Percentiles rank a stretch among this genome's conserved stretches.
Conservation (phyloP, 2,888 invertebrate species). For the Drosophila neonasuta region DNA sequence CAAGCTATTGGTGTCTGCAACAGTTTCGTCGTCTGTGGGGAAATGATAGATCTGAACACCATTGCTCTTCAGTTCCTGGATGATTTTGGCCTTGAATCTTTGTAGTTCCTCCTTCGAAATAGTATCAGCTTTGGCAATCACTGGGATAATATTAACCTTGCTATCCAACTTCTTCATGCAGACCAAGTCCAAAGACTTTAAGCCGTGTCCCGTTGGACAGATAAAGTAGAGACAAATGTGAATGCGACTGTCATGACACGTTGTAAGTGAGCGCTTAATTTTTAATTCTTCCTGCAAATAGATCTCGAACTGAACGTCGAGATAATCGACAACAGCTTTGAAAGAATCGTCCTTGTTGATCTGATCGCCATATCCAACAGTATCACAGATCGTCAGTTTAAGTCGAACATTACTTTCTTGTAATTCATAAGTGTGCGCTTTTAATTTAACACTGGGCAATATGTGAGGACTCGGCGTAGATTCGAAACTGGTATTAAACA, state of each 20-base stretch:
- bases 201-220: conserved; percentile 95
- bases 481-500: conserved; percentile 99
- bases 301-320: conserved; percentile 98
- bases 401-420: conserved; percentile 95
- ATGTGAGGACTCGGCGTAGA: conserved; percentile 97
- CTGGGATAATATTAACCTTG: conserved; percentile 99
- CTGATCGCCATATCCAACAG: conserved; percentile 99
- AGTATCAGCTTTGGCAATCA: conserved; percentile 99
- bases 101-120: conserved; percentile 98
- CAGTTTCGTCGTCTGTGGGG: conserved; percentile 98
- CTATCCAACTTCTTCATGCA: conserved; percentile 99
- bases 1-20: conserved; percentile 92
- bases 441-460: conserved; percentile 96
- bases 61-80: conserved; percentile 94
- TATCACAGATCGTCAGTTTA: conserved; percentile 98
- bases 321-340: conserved; percentile 98
- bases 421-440: conserved; percentile 97
- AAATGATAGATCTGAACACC: conserved; percentile 99
- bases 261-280: conserved; percentile 94
- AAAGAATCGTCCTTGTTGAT: conserved; percentile 99
- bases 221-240: conserved; percentile 99
- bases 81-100: conserved; percentile 98
- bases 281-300: conserved; percentile 99
- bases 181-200: conserved; percentile 98
- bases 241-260: conserved; percentile 97